Conservation (phyloP, 1,140 invertebrate species). For the Oryzaephilus surinamensis region DNA sequence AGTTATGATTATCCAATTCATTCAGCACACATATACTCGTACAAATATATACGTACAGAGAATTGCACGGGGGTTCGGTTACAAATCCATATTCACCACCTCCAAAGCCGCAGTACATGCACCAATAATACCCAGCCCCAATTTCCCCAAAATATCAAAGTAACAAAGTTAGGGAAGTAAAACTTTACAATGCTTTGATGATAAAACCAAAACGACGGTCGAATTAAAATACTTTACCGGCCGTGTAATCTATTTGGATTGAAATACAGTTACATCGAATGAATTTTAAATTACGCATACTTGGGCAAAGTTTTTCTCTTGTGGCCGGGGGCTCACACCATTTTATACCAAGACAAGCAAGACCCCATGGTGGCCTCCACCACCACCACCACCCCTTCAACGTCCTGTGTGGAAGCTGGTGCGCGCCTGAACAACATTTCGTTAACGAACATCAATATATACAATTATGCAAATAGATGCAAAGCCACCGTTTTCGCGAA, state of each 20-base stretch:
- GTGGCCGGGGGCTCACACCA: too few species aligned
- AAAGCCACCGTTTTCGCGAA: constrained; percentile 31
- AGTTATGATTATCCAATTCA: too few species aligned
- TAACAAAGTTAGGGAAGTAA: constrained; percentile 11
- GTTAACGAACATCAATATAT: constrained; percentile 38
- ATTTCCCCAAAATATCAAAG: constrained; percentile 12
- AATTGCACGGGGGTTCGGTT: too few species aligned
- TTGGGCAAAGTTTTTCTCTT: too few species aligned
- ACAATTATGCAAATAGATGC: constrained; percentile 37
- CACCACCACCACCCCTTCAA: too few species aligned
- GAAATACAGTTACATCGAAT: constrained; percentile 15
- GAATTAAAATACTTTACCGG: constrained; percentile 16
- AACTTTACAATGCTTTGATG: constrained; percentile 16
- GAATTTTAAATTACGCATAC: constrained; percentile 15
- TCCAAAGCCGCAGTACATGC: too few species aligned
- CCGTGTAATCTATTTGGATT: constrained; percentile 16
- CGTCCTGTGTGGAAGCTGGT: background rate
- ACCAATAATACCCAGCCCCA: too few species aligned
- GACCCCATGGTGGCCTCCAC: too few species aligned
- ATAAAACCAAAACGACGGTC: constrained; percentile 13
- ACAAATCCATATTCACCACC: too few species aligned
- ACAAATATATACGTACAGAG: too few species aligned
- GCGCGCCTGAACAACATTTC: constrained; percentile 29
- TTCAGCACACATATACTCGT: too few species aligned
- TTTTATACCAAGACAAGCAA: too few species aligned